A percentile compares a stretch with the other conserved stretches of the same genome.
These are phyloP conservation scores for Heliconius melpomene DNA, from an alignment of 1,140 invertebrate genomes.

Conservation along the genomic window DNA sequence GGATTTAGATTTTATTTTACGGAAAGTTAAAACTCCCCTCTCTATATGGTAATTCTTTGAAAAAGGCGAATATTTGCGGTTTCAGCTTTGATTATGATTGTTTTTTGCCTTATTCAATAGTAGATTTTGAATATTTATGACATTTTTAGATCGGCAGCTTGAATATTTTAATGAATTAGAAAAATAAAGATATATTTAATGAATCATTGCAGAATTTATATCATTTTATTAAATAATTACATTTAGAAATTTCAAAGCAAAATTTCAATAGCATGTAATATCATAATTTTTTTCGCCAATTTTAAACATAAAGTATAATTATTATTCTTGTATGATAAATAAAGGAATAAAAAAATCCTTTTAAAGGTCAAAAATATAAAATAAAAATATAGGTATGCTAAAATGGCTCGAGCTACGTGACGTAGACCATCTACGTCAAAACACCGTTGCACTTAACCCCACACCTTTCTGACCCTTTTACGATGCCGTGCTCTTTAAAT, in stretches of 20 bases:
- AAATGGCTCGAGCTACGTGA: background rate
- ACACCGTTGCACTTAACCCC: background rate
- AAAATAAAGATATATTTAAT: no score
- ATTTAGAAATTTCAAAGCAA: background rate
- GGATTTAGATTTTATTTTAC: constrained; percentile 37
- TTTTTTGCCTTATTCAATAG: background rate
- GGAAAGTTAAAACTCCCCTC: constrained; percentile 27
- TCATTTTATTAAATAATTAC: no score
- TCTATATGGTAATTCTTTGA: constrained; percentile 30
- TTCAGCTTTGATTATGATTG: constrained; percentile 9
- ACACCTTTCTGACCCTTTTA: background rate
- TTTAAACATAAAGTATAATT: no score
- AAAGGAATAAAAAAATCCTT: no score
- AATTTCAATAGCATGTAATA: background rate
- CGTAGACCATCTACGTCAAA: background rate
- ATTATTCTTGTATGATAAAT: no score
- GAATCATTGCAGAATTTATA: no score
- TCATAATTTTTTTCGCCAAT: no score
- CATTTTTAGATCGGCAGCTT: background rate
- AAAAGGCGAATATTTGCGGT: constrained; percentile 15
- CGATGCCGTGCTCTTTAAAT: background rate
- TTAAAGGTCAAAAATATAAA: no score
- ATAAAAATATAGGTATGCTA: no score
- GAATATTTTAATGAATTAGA: background rate
- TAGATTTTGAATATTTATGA: constrained; percentile 1